These are phyloP conservation scores for Eueides isabella DNA, from an alignment of 1,140 invertebrate genomes.

Conservation along the genomic window DNA sequence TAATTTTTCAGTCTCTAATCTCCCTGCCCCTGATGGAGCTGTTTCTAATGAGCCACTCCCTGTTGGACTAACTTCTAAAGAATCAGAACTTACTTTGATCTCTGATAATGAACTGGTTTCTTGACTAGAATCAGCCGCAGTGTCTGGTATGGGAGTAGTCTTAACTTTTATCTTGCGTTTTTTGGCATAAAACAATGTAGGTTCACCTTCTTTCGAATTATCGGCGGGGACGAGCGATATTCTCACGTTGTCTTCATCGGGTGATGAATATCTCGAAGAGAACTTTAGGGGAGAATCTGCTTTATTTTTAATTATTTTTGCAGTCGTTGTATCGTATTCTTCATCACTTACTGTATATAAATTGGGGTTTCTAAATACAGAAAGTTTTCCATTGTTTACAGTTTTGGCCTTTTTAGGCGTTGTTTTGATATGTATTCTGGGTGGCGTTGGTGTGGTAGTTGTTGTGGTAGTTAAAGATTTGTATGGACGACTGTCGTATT, in stretches of 20 bases:
- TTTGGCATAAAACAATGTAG: constrained; percentile 67
- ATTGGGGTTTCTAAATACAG: constrained; percentile 68
- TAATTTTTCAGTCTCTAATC: no score
- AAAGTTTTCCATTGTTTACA: constrained; percentile 54
- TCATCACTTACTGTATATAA: constrained; percentile 60
- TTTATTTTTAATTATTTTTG: constrained; percentile 30
- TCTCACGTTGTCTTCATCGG: constrained; percentile 49
- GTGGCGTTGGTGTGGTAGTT: constrained; percentile 35
- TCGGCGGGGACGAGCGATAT: constrained; percentile 66
- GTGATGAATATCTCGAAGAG: constrained; percentile 48
- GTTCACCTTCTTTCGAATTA: constrained; percentile 60
- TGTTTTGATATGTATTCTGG: constrained; percentile 32
- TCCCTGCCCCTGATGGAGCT: not conserved
- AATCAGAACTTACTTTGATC: constrained; percentile 16
- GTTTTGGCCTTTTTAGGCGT: constrained; percentile 45
- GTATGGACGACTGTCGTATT: constrained; percentile 53
- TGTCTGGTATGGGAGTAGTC: constrained; percentile 47
- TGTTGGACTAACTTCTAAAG: not conserved
- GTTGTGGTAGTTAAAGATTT: constrained; percentile 39
- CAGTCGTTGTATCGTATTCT: constrained; percentile 45
- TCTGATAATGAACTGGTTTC: constrained; percentile 7
- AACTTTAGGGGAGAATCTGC: constrained; percentile 35
- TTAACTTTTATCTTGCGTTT: constrained; percentile 48
- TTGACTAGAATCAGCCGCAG: constrained; percentile 33
- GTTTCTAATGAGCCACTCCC: constrained; percentile 3